phyloP scores from a whole-genome alignment of 2,797 vertebrate species.

The Neosilurus hyrtlii region DNA sequence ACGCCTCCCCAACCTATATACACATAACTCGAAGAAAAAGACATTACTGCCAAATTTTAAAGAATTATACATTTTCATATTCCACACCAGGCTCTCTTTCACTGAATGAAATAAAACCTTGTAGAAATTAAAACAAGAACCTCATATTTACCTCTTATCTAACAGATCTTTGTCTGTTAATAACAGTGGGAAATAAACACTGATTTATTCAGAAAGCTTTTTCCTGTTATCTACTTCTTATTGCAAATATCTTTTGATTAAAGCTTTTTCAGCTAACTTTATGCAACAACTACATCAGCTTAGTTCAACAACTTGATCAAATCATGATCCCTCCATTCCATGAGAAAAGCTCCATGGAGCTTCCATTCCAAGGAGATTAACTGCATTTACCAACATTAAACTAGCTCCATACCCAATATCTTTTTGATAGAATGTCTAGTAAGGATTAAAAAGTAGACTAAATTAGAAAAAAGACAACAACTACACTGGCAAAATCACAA shows the following conservation, averaged over 20 bases:
- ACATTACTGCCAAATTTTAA: not conserved
- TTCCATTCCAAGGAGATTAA: not conserved
- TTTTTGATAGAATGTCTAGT: not conserved
- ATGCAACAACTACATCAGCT: not conserved
- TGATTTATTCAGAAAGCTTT: not conserved
- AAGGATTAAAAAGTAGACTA: not conserved
- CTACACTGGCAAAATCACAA: not conserved
- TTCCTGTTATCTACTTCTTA: not conserved
- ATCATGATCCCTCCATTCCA: not conserved
- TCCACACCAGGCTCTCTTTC: not conserved
- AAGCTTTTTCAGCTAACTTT: not conserved
- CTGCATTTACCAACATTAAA: not conserved
- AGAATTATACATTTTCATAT: not conserved
- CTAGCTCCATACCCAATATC: not conserved
- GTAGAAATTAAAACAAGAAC: not conserved
- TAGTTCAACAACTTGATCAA: constrained; percentile 2
- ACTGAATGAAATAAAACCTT: not conserved
- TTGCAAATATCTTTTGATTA: constrained; percentile 1
- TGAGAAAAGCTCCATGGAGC: not conserved
- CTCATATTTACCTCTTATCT: not conserved
- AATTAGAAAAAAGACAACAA: not conserved
- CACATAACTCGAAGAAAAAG: not conserved
- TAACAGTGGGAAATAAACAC: not conserved
- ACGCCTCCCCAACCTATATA: not conserved
- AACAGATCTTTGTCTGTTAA: not conserved